Conservation (phyloP, 1,140 invertebrate species). For the Propsilocerus akamusi region DNA sequence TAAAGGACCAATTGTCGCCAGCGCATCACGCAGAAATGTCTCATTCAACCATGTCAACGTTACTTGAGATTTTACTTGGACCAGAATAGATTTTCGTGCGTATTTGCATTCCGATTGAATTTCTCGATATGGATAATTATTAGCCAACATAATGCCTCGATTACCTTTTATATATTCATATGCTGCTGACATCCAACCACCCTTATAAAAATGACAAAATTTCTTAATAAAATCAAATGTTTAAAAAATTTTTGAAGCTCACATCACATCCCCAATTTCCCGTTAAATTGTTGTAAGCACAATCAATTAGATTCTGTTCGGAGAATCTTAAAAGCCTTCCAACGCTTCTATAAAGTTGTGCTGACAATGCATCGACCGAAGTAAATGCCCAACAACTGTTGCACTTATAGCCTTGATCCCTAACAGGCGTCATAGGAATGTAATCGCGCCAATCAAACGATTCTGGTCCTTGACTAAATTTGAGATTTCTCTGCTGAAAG, state of each 20-base stretch:
- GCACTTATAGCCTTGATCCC: slow-evolving; percentile 68
- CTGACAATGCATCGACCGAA: slow-evolving; percentile 70
- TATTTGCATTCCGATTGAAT: not conserved
- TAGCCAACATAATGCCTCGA: not conserved
- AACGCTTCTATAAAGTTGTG: slow-evolving; percentile 69
- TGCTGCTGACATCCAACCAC: not conserved
- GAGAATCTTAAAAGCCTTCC: slow-evolving; percentile 69
- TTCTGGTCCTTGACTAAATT: no score
- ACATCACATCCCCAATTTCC: not conserved
- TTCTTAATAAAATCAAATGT: not conserved
- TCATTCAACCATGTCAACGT: not conserved
- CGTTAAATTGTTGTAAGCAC: slow-evolving; percentile 18
- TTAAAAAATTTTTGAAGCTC: not conserved
- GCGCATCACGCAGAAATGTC: not conserved
- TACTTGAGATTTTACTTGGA: not conserved
- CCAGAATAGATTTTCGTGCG: not conserved
- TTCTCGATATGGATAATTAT: not conserved
- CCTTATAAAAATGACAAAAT: not conserved
- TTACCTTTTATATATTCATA: not conserved
- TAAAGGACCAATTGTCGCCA: not conserved
- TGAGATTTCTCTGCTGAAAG: no score
- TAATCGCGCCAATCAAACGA: no score
- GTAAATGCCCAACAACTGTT: slow-evolving; percentile 87
- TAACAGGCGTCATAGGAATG: slow-evolving; percentile 36
- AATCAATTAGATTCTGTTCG: slow-evolving; percentile 91